phyloP scores from a whole-genome alignment of 2,113 vertebrate genomes.

The Campylomormyrus numenius region DNA sequence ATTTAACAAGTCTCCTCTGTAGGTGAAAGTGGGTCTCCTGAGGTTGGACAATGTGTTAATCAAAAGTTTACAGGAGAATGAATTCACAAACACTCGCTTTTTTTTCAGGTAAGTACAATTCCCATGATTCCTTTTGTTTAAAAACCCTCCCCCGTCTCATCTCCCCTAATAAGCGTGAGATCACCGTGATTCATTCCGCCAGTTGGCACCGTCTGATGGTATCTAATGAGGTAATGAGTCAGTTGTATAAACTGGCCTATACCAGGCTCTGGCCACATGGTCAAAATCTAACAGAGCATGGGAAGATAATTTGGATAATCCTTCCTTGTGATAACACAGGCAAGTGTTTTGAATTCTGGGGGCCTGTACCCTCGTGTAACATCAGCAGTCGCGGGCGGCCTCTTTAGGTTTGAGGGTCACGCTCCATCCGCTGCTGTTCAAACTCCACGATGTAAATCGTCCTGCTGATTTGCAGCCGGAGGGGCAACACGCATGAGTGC shows the following conservation, averaged over 20 bases:
- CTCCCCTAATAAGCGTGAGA: neutral
- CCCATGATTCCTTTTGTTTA: neutral
- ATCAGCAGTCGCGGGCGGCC: constrained; percentile 20
- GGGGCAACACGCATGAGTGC: constrained; percentile 51
- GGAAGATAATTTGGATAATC: constrained; percentile 57
- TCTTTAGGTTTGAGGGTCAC: constrained; percentile 35
- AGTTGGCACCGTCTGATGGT: neutral
- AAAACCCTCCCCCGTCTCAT: neutral
- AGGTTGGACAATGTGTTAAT: neutral
- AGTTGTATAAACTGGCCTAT: constrained; percentile 31
- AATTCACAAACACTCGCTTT: neutral
- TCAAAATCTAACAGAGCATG: constrained; percentile 48
- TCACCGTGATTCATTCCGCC: neutral
- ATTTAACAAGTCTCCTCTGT: neutral
- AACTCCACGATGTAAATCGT: constrained; percentile 61
- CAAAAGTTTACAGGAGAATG: neutral
- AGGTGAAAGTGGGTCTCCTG: neutral
- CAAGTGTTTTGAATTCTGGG: constrained; percentile 57
- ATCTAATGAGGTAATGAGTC: constrained; percentile 15
- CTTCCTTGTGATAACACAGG: constrained; percentile 49
- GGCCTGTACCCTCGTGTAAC: constrained; percentile 40
- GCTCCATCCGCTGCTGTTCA: constrained; percentile 48
- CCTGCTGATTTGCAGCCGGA: constrained; percentile 60
- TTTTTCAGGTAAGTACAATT: neutral
- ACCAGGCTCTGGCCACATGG: constrained; percentile 30